Conservation (phyloP, 2,113 vertebrate species). For the Zosterops pallidus region DNA sequence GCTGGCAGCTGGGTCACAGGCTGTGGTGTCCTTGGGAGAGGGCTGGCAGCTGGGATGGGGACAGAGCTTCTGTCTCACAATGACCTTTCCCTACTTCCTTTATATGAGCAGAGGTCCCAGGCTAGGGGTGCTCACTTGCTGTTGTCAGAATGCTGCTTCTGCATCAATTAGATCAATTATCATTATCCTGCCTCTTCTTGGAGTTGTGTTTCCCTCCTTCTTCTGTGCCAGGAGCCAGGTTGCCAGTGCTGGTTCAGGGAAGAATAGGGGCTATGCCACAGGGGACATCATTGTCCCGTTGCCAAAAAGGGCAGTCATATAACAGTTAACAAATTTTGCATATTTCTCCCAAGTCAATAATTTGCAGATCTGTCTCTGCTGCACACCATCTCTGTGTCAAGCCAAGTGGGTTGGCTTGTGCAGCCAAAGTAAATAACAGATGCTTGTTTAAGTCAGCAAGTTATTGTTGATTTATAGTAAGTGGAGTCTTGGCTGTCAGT, state of each 20-base stretch:
- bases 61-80: accelerated
- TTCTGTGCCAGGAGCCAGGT: neutral
- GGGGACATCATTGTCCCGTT: neutral
- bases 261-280: neutral
- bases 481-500: neutral
- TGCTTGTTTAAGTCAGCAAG: conserved; percentile 1
- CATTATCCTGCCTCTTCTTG: accelerated
- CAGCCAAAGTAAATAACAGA: conserved; percentile 33
- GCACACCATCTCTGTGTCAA: neutral
- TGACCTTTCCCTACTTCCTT: neutral
- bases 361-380: neutral
- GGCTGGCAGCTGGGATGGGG: neutral
- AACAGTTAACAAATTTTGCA: neutral
- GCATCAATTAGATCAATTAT: neutral
- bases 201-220: accelerated
- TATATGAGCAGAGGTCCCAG: neutral
- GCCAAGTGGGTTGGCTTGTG: neutral
- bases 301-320: neutral
- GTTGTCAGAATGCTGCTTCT: neutral
- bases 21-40: neutral
- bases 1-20: neutral
- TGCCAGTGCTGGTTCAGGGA: neutral
- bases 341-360: neutral
- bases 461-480: conserved; percentile 21
- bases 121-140: neutral